A percentile compares a stretch with the other conserved stretches of the same genome.
These are phyloP conservation scores for Lymantria dispar DNA, from an alignment of 2,888 invertebrate genomes.

Conservation along the genomic window DNA sequence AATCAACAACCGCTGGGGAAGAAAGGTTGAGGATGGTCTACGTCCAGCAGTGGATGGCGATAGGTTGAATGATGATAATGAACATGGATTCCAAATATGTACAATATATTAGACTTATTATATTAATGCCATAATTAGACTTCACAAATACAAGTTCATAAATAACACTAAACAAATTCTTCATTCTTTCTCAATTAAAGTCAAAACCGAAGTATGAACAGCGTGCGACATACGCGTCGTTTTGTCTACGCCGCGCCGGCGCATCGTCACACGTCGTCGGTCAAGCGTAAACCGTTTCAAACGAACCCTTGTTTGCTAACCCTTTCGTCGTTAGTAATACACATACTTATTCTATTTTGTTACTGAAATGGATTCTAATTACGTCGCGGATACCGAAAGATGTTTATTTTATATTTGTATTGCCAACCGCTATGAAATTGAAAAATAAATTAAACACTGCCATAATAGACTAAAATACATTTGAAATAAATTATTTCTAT, in stretches of 20 bases:
- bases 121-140: neutral
- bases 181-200: constrained; percentile 28
- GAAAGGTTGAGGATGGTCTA: too few species aligned
- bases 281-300: constrained; percentile 42
- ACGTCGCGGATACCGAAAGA: neutral
- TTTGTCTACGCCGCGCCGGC: constrained; percentile 27
- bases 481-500: too few species aligned
- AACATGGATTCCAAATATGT: too few species aligned
- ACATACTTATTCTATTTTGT: constrained; percentile 26
- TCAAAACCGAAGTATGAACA: constrained; percentile 25
- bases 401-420: neutral
- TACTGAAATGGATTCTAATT: constrained; percentile 26
- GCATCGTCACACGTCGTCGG: constrained; percentile 29
- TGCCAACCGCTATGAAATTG: neutral
- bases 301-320: constrained; percentile 43
- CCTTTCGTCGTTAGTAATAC: constrained; percentile 32
- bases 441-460: neutral
- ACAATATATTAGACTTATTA: neutral
- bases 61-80: too few species aligned
- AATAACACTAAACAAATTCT: neutral
- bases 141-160: neutral
- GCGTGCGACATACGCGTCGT: constrained; percentile 22
- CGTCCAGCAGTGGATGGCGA: too few species aligned
- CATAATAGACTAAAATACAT: too few species aligned
- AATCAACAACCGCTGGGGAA: too few species aligned